A percentile compares a stretch with the other conserved stretches of the same genome.
Evolutionary conservation across 1,140 invertebrate genomes (phyloP).

Genomic region (Coboldia fuscipes): DNA sequence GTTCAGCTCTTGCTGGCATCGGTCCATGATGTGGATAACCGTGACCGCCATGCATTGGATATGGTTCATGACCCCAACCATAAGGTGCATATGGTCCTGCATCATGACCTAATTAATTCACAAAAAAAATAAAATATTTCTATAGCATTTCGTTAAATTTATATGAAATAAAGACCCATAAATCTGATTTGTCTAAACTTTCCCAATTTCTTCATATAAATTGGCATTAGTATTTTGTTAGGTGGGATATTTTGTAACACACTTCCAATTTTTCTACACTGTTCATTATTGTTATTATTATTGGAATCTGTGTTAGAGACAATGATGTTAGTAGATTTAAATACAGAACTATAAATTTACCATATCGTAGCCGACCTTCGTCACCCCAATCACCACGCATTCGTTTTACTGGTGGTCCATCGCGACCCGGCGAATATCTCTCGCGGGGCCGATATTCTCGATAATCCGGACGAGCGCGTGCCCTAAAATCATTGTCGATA

Average conservation of each 20-base stretch:
- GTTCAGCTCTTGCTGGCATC: slow-evolving; percentile 6
- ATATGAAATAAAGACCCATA: too few relatives aligned
- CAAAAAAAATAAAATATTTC: neutral
- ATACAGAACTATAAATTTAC: slow-evolving; percentile 8
- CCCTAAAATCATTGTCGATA: slow-evolving; percentile 15
- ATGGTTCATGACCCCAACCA: slow-evolving; percentile 5
- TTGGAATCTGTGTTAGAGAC: too few relatives aligned
- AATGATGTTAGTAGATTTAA: neutral
- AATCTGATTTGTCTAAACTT: too few relatives aligned
- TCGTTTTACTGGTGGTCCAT: slow-evolving; percentile 62
- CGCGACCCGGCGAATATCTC: slow-evolving; percentile 53
- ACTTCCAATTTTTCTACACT: too few relatives aligned
- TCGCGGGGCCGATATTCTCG: slow-evolving; percentile 39
- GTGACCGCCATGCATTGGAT: slow-evolving; percentile 10
- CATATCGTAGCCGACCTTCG: slow-evolving; percentile 21
- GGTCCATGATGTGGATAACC: slow-evolving; percentile 4
- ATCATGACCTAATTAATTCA: neutral
- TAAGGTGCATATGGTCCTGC: neutral
- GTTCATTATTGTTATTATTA: too few relatives aligned
- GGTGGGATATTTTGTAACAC: too few relatives aligned
- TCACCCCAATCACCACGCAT: slow-evolving; percentile 55
- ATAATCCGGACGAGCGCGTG: slow-evolving; percentile 37
- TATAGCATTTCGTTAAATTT: too few relatives aligned
- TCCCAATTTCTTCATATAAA: too few relatives aligned
- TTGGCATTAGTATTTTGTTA: too few relatives aligned